Base-by-base conservation (phyloP, 37 sponge, comb jelly and placozoan genomes). In the Beroe forskalii region DNA sequence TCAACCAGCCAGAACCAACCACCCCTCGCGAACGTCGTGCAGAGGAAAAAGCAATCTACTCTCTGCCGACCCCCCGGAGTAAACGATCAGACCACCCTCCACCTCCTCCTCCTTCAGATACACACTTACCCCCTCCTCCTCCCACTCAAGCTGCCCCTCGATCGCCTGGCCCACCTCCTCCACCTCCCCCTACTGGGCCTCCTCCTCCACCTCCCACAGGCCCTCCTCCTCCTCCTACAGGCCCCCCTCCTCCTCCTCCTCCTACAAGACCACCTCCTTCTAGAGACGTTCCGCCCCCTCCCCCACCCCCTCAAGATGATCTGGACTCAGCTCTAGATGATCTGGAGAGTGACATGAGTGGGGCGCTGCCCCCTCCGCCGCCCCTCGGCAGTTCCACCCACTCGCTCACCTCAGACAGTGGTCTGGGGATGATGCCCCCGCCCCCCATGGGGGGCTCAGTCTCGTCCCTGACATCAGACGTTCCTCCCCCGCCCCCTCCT, bases 401-500 rank as follows among this genome's bases (percentile, higher is more conserved):
- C 75, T 72, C 75, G 0, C 75, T 72, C 12, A 35, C 35, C 8
- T 72, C 75, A 33, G 75, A 72, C 8, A 33, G 31, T 8, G 75
- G 75, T 8, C n/a, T n/a, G n/a, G n/a, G n/a, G n/a, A n/a, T n/a
- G n/a, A n/a, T n/a, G n/a, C n/a, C n/a, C n/a, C n/a, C n/a, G n/a
- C n/a, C n/a, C n/a, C n/a, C n/a, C n/a, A n/a, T n/a, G n/a, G n/a
- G n/a, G n/a, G n/a, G n/a, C n/a, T n/a, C n/a, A n/a, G n/a, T n/a
- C n/a, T n/a, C n/a, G n/a, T 72, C 75, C 19, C 37, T 72, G 8
- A n/a, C n/a, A n/a, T n/a, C n/a, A n/a, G n/a, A n/a, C n/a, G n/a
- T n/a, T n/a, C 75, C 75, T 38, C 75, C 75, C 35, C 75, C 75
- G 14, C 75, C 75, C 19, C 75, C 75, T 39, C 22, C 67, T 25